A percentile compares a stretch with the other conserved stretches of the same genome.
Evolutionary conservation across 2,113 vertebrate genomes (phyloP).

Genomic region (Ramphastos sulfuratus): DNA sequence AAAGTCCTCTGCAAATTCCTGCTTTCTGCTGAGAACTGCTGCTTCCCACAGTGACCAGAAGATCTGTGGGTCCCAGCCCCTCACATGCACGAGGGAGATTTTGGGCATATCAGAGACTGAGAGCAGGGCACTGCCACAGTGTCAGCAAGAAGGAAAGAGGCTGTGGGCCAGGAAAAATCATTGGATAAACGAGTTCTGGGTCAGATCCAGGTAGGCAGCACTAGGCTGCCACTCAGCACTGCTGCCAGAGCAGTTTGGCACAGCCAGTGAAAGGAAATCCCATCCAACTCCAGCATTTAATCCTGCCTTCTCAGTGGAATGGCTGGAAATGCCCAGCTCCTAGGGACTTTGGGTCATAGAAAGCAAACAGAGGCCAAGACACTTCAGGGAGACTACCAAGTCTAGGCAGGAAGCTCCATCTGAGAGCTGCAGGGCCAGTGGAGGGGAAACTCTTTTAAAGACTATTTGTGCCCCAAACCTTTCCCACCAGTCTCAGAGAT

Average conservation of each 20-base stretch:
- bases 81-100: neutral
- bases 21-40: neutral
- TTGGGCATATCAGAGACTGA: neutral
- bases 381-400: neutral
- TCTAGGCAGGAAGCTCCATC: neutral
- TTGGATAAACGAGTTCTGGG: neutral
- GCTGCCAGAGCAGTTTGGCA: slow-evolving; percentile 22
- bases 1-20: neutral
- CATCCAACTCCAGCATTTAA: neutral
- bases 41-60: neutral
- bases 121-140: neutral
- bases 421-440: accelerated
- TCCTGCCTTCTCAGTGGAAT: neutral
- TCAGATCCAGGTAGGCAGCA: neutral
- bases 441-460: neutral
- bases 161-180: neutral
- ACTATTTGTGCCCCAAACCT: neutral
- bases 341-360: neutral
- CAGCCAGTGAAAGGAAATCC: neutral
- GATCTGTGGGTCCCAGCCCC: neutral
- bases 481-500: neutral
- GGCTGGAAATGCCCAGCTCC: neutral
- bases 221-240: neutral
- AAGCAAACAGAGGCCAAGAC: neutral
- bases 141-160: neutral